Conservation (phyloP, 2,888 invertebrate species). For the Chydorus sphaericus region DNA sequence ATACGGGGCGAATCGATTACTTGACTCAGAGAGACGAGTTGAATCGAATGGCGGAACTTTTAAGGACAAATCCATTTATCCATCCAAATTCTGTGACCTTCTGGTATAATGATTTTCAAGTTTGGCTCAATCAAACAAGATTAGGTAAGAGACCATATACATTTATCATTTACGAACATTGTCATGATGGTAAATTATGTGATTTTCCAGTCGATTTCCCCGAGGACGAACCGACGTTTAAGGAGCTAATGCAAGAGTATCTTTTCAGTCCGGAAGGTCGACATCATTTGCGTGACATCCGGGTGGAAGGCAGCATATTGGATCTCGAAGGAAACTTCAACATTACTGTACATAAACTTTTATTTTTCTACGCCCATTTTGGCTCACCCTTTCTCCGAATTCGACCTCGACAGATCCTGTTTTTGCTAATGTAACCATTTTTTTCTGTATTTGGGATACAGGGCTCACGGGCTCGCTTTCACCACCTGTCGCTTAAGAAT, state of each 20-base stretch:
- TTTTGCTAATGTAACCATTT: background rate
- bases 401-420: too few relatives aligned
- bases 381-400: background rate
- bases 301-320: constrained; percentile 23
- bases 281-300: constrained; percentile 28
- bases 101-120: constrained; percentile 28
- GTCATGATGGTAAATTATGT: background rate
- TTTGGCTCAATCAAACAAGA: constrained; percentile 24
- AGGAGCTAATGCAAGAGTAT: constrained; percentile 27
- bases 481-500: constrained; percentile 27
- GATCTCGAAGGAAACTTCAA: constrained; percentile 20
- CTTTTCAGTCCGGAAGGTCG: constrained; percentile 28
- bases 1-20: constrained; percentile 28
- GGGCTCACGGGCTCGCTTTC: constrained; percentile 29
- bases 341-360: constrained; percentile 26
- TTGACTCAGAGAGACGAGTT: constrained; percentile 26
- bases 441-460: constrained; percentile 16
- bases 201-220: constrained; percentile 13
- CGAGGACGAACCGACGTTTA: constrained; percentile 26
- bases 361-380: background rate
- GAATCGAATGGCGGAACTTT: constrained; percentile 22
- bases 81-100: constrained; percentile 28
- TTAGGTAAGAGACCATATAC: constrained; percentile 20
- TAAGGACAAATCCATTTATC: constrained; percentile 26
- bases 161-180: background rate